Evolutionary conservation across 2,113 vertebrate genomes (phyloP).

Genomic region (Perca schrenkii): DNA sequence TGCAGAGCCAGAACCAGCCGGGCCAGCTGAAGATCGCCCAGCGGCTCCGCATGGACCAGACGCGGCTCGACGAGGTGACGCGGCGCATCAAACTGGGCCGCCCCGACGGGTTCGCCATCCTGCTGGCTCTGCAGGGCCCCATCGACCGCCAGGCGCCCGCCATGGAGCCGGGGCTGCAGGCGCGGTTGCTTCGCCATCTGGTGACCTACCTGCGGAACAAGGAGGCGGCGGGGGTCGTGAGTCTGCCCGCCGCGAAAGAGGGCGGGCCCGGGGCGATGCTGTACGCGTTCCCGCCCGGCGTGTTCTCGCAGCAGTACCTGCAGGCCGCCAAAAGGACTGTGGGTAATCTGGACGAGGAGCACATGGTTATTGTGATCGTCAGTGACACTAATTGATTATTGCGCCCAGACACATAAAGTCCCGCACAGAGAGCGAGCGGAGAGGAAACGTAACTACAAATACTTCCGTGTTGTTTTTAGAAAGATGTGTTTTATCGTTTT

Average conservation of each 20-base stretch:
- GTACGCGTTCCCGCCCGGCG: conserved; percentile 97
- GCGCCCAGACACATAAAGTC: not conserved
- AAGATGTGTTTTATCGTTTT: conserved; percentile 37
- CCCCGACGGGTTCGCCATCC: conserved; percentile 92
- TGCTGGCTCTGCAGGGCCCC: conserved; percentile 93
- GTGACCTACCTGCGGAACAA: conserved; percentile 99
- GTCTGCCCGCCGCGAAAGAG: conserved; percentile 92
- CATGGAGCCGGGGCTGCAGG: conserved; percentile 92
- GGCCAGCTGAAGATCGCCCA: conserved; percentile 98
- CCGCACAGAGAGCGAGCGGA: not conserved
- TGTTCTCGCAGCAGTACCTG: conserved; percentile 97
- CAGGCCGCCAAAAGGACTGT: conserved; percentile 93
- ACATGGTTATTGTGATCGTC: conserved; percentile 97
- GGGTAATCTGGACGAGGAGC: conserved; percentile 95
- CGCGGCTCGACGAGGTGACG: conserved; percentile 95
- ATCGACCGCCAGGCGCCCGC: conserved; percentile 78
- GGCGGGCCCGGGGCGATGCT: conserved; percentile 93
- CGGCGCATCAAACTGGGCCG: conserved; percentile 94
- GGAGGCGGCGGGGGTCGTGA: conserved; percentile 97
- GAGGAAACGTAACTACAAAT: not conserved
- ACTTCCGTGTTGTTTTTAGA: conserved; percentile 52
- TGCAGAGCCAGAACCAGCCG: conserved; percentile 82
- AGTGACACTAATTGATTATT: conserved; percentile 90
- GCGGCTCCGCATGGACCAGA: conserved; percentile 96
- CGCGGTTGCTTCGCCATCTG: conserved; percentile 95